Base-by-base conservation (phyloP, 2,888 invertebrate species). In the Eledone cirrhosa region DNA sequence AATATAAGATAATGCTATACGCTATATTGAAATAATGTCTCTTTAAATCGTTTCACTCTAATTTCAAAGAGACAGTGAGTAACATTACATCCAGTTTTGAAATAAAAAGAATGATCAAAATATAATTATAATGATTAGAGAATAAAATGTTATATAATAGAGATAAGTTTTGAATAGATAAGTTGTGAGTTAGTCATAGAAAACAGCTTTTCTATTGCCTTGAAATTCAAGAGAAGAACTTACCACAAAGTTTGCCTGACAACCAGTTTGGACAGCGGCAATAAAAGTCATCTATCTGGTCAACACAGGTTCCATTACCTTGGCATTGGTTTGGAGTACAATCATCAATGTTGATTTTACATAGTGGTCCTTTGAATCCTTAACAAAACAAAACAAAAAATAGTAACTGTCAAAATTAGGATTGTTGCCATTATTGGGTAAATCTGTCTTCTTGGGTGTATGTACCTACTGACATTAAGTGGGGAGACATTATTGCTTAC, bases 201-300 rank as follows among this genome's bases (percentile, higher is more conserved):
- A 41, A 41, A 41, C 41, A 41, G 41, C 41, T 41, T 41, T 41
- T 41, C 8, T 41, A 2, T 41, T 11, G 0, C 11, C 11, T 11
- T 41, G 41, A 41, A 41, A 41, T 41, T 41, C 5, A 41, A 41
- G 27, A 59, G 27, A 59, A 24, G 7, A 19, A 82, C 83, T 78
- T 76, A 83, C 83, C 80, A 77, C 83, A 83, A 16, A 76, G 78
- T 80, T 83, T 82, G 27, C 83, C 84, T 24, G 78, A 77, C 27
- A 77, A 53, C 1, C 80, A 80, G 41, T 77, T 33, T 11, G 83
- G 83, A 72, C 84, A 84, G 33, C 78, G 74, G 65, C 84, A 84
- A 80, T 82, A 81, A 80, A 80, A 83, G 47, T 83, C 82, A 69
- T 84, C 83, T 1, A 79, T 80, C 81, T 80, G 81, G 78, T 84